Evolutionary conservation across 2,797 vertebrate species (phyloP).

Genomic region (Myripristis jacobus): DNA sequence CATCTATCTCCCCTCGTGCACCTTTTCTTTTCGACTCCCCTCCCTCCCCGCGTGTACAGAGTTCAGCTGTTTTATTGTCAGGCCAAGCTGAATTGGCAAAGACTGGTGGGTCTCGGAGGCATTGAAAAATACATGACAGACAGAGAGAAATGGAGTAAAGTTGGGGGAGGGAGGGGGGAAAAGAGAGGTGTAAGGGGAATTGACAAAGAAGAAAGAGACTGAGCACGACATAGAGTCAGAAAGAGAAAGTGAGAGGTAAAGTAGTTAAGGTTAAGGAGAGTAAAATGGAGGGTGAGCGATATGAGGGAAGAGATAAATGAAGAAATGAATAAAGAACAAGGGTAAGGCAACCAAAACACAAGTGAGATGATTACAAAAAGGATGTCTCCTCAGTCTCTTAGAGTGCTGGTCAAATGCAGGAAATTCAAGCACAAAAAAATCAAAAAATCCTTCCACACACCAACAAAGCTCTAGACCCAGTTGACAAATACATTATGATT

Average conservation of each 20-base stretch:
- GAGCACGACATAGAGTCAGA: conserved; percentile 22
- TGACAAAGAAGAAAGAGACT: conserved; percentile 34
- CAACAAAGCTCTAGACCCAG: too few species aligned
- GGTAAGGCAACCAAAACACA: conserved; percentile 8
- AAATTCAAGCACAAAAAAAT: too few species aligned
- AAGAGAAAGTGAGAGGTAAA: conserved; percentile 39
- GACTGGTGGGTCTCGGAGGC: conserved; percentile 57
- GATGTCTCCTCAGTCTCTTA: too few species aligned
- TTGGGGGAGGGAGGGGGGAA: conserved; percentile 41
- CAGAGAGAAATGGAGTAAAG: conserved; percentile 50
- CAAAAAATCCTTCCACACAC: too few species aligned
- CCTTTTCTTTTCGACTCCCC: neutral
- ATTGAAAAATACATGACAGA: conserved; percentile 66
- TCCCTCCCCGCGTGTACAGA: conserved; percentile 17
- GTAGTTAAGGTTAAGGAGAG: conserved; percentile 12
- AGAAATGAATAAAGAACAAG: neutral
- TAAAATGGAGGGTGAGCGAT: neutral
- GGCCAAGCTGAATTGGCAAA: conserved; percentile 46
- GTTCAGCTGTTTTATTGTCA: conserved; percentile 56
- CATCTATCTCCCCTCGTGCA: neutral
- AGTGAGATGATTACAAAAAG: too few species aligned
- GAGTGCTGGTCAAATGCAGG: too few species aligned
- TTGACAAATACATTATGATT: too few species aligned
- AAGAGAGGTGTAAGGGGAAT: conserved; percentile 44
- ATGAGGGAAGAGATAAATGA: neutral